Percentiles rank a stretch among this genome's conserved stretches.
These are phyloP conservation scores for Channa maculata DNA, from an alignment of 2,113 vertebrate species.

Conservation along the genomic window DNA sequence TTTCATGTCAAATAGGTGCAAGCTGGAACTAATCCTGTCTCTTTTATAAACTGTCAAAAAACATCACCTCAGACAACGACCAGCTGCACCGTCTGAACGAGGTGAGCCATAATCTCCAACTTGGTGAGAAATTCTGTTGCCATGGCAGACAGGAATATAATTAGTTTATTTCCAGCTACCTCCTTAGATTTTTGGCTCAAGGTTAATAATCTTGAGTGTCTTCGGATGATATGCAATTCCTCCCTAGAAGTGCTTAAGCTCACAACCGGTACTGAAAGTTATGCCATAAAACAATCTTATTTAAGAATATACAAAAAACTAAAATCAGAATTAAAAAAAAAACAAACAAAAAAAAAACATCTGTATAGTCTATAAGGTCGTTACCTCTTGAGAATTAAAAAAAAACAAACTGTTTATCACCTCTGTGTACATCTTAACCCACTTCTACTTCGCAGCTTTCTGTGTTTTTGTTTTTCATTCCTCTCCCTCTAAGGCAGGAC, in stretches of 20 bases:
- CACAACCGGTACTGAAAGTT: background rate
- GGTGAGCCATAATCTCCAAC: slow-evolving; percentile 33
- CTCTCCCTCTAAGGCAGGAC: slow-evolving; percentile 40
- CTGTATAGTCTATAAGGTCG: background rate
- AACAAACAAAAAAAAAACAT: background rate
- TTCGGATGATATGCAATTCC: slow-evolving; percentile 15
- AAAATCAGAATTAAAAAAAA: no score
- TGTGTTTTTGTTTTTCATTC: slow-evolving; percentile 42
- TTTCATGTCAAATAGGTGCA: slow-evolving; percentile 45
- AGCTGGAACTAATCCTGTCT: slow-evolving; percentile 35
- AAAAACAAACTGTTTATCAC: slow-evolving; percentile 22
- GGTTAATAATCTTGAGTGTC: slow-evolving; percentile 8
- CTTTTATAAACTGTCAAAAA: slow-evolving; percentile 31
- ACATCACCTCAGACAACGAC: slow-evolving; percentile 14
- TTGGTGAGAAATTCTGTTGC: slow-evolving; percentile 45
- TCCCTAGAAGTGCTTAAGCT: background rate
- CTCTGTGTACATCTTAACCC: slow-evolving; percentile 25
- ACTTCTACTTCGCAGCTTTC: background rate
- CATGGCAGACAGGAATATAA: slow-evolving; percentile 14
- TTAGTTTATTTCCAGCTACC: slow-evolving; percentile 49
- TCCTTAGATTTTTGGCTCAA: slow-evolving; percentile 29
- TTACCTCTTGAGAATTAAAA: background rate
- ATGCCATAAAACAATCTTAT: slow-evolving; percentile 13
- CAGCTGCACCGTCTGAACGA: slow-evolving; percentile 60
- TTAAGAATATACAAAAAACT: slow-evolving; percentile 6